These are phyloP conservation scores for Nebria brevicollis DNA, from an alignment of 2,888 invertebrate genomes.

Conservation along the genomic window DNA sequence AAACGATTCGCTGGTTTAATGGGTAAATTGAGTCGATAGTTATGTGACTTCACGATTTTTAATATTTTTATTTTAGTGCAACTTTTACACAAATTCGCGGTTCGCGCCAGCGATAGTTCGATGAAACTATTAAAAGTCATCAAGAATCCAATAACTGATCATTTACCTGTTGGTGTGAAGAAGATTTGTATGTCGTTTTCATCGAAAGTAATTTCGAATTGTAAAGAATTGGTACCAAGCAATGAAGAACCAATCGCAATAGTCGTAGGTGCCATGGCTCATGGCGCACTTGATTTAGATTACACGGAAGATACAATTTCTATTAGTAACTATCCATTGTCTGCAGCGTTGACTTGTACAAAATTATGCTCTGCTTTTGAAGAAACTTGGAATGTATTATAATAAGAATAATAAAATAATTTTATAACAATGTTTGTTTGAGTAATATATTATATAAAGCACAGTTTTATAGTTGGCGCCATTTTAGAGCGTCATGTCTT, in stretches of 20 bases:
- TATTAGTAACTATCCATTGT: conserved; percentile 95
- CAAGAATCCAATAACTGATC: conserved; percentile 94
- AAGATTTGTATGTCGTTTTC: conserved; percentile 93
- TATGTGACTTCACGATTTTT: background rate
- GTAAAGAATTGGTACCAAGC: conserved; percentile 81
- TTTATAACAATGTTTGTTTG: background rate
- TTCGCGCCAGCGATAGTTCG: conserved; percentile 89
- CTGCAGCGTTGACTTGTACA: conserved; percentile 95
- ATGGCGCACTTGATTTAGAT: conserved; percentile 89
- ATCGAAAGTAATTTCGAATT: conserved; percentile 75
- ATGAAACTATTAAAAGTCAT: conserved; percentile 94
- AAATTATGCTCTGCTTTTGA: conserved; percentile 96
- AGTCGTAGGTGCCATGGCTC: conserved; percentile 97
- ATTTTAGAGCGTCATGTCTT: conserved; percentile 39
- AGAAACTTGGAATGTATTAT: conserved; percentile 87
- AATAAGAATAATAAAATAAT: conserved; percentile 49
- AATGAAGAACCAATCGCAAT: conserved; percentile 87
- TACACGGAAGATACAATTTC: conserved; percentile 92
- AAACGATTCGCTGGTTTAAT: conserved; percentile 97
- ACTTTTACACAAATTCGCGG: conserved; percentile 92
- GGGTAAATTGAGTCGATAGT: conserved; percentile 69
- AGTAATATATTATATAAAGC: too few species aligned
- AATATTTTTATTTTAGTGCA: conserved; percentile 75
- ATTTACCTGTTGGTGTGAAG: conserved; percentile 92
- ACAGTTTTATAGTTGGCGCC: conserved; percentile 34